Evolutionary conservation across 1,140 invertebrate genomes (phyloP).

Genomic region (Zaprionus nigranus): DNA sequence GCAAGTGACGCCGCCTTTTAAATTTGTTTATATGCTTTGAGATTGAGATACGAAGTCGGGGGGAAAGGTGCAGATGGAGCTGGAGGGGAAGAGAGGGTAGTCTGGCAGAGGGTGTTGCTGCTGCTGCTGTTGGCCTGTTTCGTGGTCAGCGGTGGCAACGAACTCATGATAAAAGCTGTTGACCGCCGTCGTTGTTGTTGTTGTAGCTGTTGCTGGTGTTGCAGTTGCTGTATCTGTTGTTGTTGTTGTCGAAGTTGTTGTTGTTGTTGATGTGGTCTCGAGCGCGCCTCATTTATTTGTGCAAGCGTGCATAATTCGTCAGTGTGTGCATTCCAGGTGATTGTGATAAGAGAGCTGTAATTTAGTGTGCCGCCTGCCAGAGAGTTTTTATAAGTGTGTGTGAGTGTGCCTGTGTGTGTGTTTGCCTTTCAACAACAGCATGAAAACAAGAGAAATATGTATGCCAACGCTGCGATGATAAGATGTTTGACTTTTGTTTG

Average conservation of each 20-base stretch:
- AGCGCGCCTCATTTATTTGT: constrained; percentile 59
- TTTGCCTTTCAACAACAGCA: constrained; percentile 24
- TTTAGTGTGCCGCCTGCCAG: constrained; percentile 10
- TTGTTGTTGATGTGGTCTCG: constrained; percentile 19
- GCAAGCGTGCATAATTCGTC: constrained; percentile 78
- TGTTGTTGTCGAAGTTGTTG: constrained; percentile 12
- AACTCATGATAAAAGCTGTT: constrained; percentile 65
- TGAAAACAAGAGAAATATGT: constrained; percentile 55
- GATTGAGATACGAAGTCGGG: constrained; percentile 52
- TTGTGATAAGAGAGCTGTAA: constrained; percentile 68
- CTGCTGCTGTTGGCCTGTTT: constrained; percentile 48
- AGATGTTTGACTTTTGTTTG: constrained; percentile 53
- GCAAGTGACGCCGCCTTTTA: constrained; percentile 40
- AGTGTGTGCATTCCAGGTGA: constrained; percentile 71
- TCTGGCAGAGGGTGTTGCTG: constrained; percentile 36
- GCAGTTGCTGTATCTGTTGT: constrained; percentile 8
- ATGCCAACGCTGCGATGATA: constrained; percentile 68
- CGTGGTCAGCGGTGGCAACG: constrained; percentile 62
- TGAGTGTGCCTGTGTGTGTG: constrained; percentile 8
- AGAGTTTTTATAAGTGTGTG: neutral
- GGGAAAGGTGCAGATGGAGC: neutral
- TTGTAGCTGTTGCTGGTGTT: constrained; percentile 16
- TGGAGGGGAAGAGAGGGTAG: neutral
- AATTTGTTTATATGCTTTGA: constrained; percentile 52
- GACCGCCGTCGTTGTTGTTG: constrained; percentile 43